Evolutionary conservation across 2,888 invertebrate genomes (phyloP).

Genomic region (Hartigia nigra): DNA sequence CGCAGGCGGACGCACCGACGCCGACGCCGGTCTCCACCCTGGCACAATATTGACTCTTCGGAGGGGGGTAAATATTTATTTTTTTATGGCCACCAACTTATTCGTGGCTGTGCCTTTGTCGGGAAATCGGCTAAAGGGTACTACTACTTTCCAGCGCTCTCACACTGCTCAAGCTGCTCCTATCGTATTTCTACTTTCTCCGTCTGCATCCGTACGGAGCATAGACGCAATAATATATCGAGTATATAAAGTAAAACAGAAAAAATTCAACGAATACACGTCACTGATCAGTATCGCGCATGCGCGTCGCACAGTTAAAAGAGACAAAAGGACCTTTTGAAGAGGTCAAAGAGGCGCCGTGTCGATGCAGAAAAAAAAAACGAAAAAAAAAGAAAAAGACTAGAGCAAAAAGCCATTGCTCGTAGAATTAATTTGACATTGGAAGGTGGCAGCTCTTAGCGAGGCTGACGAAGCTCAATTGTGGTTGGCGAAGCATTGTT

Average conservation of each 20-base stretch:
- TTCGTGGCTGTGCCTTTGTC: not conserved
- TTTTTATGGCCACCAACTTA: not conserved
- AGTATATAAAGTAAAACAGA: not conserved
- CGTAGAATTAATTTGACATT: constrained; percentile 3
- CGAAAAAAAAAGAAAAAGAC: not conserved
- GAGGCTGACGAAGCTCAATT: constrained; percentile 13
- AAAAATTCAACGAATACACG: not conserved
- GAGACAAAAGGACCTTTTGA: not conserved
- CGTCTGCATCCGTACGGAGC: not conserved
- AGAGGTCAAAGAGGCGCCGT: not conserved
- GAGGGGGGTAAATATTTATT: constrained; percentile 1
- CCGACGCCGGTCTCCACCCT: not conserved
- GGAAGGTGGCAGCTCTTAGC: constrained; percentile 7
- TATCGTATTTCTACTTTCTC: not conserved
- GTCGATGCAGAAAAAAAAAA: not conserved
- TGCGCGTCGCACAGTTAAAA: not conserved
- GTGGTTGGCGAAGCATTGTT: constrained; percentile 1
- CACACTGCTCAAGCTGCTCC: not conserved
- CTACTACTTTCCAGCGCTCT: not conserved
- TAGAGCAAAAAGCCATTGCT: not conserved
- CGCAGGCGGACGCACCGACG: not conserved
- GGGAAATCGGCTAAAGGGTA: not conserved
- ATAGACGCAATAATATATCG: not conserved
- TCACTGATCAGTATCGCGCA: not conserved
- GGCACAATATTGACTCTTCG: constrained; percentile 1